Evolutionary conservation across 2,797 vertebrate species (phyloP), one percentile per base, ranked within the genome.

Genomic region (Threskiornis aethiopicus): DNA sequence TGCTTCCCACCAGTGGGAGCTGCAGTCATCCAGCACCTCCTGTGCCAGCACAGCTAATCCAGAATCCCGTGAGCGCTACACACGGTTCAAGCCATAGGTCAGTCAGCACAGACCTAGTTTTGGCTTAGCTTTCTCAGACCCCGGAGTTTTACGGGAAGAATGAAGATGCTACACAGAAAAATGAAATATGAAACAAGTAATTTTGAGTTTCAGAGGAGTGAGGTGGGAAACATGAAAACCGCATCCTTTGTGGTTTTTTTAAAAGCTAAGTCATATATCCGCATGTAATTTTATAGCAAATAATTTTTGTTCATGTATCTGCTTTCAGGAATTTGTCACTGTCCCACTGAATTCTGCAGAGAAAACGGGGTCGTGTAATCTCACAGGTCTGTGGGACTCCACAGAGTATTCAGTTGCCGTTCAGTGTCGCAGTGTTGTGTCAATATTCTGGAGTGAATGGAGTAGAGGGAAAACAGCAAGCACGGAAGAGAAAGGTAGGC

Each of bases 391-490:
- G 20, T 87, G 82, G 95, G 90, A 96, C 62, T 98, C 89, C 76
- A 97, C 97, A 11, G 92, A 97, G 20, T 98, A 98, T 66, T 93
- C 84, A 8, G 19, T 98, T 54, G 88, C 93, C 6, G 8, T 98
- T 92, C 95, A 39, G 7, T 98, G 98, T 71, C 54, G 7, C 9
- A 58, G 14, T 47, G 4, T 8, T 5, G 2, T 10, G 10, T 98
- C 98, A n/a, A 8, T 3, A 24, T 90, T 97, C 51, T 98, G 98
- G 98, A 98, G 98, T 64, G 97, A 95, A 24, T 98, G 98, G 98
- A 98, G 98, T 67, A 73, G 24, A 65, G 95, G 83, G 46, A 55
- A 90, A 96, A 89, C 2, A 3, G 96, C 84, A 92, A 96, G 59
- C 31, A 98, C 98, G 4, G 88, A 96, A 80, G 98, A 98, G 42